A percentile compares a stretch with the other conserved stretches of the same genome.
phyloP scores from a whole-genome alignment of 2,888 invertebrate species.

The Machimus rusticus region DNA sequence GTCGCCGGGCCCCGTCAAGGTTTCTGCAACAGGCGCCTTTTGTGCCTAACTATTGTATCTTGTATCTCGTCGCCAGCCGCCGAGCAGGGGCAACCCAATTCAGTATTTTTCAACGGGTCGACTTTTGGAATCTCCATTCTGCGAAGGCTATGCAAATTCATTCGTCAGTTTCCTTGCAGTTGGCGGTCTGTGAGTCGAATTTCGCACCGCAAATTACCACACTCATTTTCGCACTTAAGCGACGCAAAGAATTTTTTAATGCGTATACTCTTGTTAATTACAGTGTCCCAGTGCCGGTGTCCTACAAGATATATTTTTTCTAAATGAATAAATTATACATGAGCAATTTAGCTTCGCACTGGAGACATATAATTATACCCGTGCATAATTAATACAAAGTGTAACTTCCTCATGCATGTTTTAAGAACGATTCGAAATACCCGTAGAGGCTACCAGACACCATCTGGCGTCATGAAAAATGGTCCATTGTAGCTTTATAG shows the following conservation, averaged over 20 bases:
- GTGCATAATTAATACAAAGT: background rate
- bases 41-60: background rate
- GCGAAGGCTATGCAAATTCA: background rate
- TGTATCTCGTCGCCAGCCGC: background rate
- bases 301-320: background rate
- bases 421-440: background rate
- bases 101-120: background rate
- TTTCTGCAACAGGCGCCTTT: constrained; percentile 6
- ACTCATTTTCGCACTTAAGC: background rate
- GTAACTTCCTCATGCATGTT: background rate
- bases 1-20: constrained; percentile 5
- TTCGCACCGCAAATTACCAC: background rate
- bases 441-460: background rate
- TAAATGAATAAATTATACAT: background rate
- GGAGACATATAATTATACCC: background rate
- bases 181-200: background rate
- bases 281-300: background rate
- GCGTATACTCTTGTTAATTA: background rate
- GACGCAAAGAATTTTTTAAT: background rate
- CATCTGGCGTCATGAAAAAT: background rate
- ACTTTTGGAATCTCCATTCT: background rate
- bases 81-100: background rate
- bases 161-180: background rate
- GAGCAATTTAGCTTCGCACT: background rate
- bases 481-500: background rate